Evolutionary conservation across 1,140 invertebrate species (phyloP).

Genomic region (Sycobia sp.): DNA sequence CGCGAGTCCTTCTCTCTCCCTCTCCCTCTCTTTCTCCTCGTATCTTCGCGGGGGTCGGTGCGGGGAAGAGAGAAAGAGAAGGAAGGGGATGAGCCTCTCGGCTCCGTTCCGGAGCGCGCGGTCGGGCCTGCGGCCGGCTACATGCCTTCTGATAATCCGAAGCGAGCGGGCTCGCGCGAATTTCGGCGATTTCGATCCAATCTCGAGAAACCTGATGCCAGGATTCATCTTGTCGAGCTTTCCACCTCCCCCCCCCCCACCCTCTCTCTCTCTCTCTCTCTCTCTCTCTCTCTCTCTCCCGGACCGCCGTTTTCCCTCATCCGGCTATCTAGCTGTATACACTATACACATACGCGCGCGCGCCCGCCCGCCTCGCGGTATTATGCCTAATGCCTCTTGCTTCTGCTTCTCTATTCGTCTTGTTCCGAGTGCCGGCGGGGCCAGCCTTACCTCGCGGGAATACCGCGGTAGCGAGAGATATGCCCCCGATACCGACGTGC

Average conservation of each 20-base stretch:
- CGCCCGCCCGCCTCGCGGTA: too few species aligned
- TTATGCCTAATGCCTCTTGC: not conserved
- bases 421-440: not conserved
- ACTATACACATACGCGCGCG: too few species aligned
- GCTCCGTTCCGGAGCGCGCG: slow-evolving; percentile 21
- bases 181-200: slow-evolving; percentile 40
- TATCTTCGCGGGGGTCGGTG: not conserved
- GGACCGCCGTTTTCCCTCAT: not conserved
- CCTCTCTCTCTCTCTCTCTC: not conserved
- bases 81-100: not conserved
- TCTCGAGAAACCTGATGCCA: slow-evolving; percentile 33
- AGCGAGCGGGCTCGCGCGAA: slow-evolving; percentile 37
- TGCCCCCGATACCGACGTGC: not conserved
- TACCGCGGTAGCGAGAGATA: not conserved
- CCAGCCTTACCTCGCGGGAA: slow-evolving; percentile 13
- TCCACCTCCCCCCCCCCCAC: not conserved
- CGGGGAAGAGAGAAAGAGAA: not conserved
- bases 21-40: not conserved
- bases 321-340: too few species aligned
- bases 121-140: slow-evolving; percentile 50
- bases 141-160: slow-evolving; percentile 50
- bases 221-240: slow-evolving; percentile 23
- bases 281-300: not conserved
- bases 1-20: not conserved
- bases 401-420: not conserved